Base-by-base conservation (phyloP, 2,888 invertebrate genomes). In the Athetis lepigone region DNA sequence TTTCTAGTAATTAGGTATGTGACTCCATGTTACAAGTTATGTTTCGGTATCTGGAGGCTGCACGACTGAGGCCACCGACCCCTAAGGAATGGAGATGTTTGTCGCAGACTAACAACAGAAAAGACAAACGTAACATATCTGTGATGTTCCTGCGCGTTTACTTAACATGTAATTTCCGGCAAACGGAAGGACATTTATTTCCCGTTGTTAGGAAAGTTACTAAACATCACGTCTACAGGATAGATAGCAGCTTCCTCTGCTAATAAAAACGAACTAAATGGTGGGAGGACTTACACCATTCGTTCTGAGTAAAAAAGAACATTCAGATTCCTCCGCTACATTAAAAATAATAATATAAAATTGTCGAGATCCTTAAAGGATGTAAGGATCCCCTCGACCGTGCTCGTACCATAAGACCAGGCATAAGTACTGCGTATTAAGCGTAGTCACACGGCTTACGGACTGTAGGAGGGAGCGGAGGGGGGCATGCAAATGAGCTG, bases 401-500 rank as follows among this genome's bases (percentile, higher is more conserved):
- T 46, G 52, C 23, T 43, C 36, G 49, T 45, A 29, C 55, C 50
- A 27, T 56, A 68, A 69, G 50, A 52, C 43, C 50, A 43, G n/a
- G 16, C 43, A 18, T 66, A 77, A 77, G 74, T 45, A 70, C 61
- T 58, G 57, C 40, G 68, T 68, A 61, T 72, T 76, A 62, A 57
- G 68, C 64, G 56, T 42, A 54, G 65, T 50, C 60, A 51, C 61
- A 68, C 55, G 55, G 60, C 58, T 63, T 59, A 63, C 54, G 46
- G 75, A 43, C 29, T 25, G 40, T n/a, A n/a, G n/a, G n/a, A n/a
- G n/a, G n/a, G n/a, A n/a, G n/a, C n/a, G n/a, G n/a, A n/a, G 33
- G 51, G 37, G 59, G 25, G 55, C 49, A 77, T 77, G 74, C 77
- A 74, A 77, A 77, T 74, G 61, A 62, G 43, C 37, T 57, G 71